Evolutionary conservation across 2,888 invertebrate genomes (phyloP), one percentile per base, ranked within the genome.

Genomic region (Microctonus brassicae): DNA sequence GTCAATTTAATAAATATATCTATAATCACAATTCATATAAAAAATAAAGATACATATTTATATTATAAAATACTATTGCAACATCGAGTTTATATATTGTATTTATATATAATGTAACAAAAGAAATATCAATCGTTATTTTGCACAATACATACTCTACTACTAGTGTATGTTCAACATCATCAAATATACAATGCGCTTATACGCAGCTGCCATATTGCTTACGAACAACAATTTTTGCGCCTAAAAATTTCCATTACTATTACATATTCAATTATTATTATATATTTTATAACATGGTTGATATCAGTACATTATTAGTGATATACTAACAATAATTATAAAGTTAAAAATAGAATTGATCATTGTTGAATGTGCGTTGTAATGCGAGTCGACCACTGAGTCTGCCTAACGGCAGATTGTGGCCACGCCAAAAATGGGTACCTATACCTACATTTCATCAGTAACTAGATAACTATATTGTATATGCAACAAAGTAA

Each of bases 401-500:
- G 13, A 34, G 36, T 52, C 29, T 55, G n/a, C 60, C 26, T 70
- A 70, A 70, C 70, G 70, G 70, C 52, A 70, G 42, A 65, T 65
- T 58, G 34, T 65, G 58, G 61, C 65, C 61, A 66, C 65, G 65
- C 70, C 65, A 70, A 70, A 70, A 70, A 70, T 70, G 70, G 70
- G 33, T 70, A 61, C 70, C 57, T 57, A 57, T 57, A 29, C n/a
- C n/a, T n/a, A n/a, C 65, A 47, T 17, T 17, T 42, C 65, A 60
- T 24, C 20, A 66, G 33, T 66, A 66, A 65, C 60, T 52, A 70
- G 65, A 60, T 65, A 63, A 70, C 60, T 61, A n/a, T 26, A 24
- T 13, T 52, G n/a, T n/a, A 36, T n/a, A 65, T n/a, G 20, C 29
- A 61, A 68, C 29, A 42, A 53, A n/a, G n/a, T n/a, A n/a, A n/a